A percentile compares a stretch with the other conserved stretches of the same genome.
phyloP scores from a whole-genome alignment of 2,888 invertebrate genomes.

The Teleiodes luculella region DNA sequence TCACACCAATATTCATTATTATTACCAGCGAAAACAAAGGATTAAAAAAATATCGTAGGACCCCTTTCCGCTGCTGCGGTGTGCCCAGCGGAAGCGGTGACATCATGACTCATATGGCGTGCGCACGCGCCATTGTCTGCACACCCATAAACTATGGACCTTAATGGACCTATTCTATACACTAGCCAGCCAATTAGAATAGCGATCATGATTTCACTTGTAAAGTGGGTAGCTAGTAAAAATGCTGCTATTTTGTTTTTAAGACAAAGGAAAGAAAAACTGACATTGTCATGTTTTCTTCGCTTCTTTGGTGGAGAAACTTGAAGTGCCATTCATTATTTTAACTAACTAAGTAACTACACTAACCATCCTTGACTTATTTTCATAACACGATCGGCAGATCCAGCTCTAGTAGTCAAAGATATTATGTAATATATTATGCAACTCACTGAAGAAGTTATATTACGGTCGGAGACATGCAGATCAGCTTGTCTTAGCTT shows the following conservation, averaged over 20 bases:
- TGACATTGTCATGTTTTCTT: background rate
- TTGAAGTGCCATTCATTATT: background rate
- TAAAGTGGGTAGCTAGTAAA: background rate
- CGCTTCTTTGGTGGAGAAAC: background rate
- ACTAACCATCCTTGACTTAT: background rate
- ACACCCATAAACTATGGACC: constrained; percentile 50
- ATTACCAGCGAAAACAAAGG: constrained; percentile 14
- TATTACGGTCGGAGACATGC: too few species aligned
- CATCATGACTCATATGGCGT: constrained; percentile 54
- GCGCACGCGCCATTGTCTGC: constrained; percentile 41
- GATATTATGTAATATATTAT: background rate
- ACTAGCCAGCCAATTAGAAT: background rate
- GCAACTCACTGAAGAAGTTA: too few species aligned
- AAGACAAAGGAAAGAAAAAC: background rate
- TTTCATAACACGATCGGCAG: background rate
- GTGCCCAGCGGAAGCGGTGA: constrained; percentile 46
- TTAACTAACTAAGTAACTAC: too few species aligned
- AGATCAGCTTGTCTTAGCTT: too few species aligned
- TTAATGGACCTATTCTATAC: constrained; percentile 3
- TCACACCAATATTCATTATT: constrained; percentile 6
- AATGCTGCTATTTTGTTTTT: background rate
- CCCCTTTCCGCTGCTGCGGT: constrained; percentile 58
- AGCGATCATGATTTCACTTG: background rate
- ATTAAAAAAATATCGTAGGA: constrained; percentile 25
- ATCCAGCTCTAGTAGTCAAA: background rate